phyloP scores from a whole-genome alignment of 2,888 invertebrate genomes.

The Lymantria dispar region DNA sequence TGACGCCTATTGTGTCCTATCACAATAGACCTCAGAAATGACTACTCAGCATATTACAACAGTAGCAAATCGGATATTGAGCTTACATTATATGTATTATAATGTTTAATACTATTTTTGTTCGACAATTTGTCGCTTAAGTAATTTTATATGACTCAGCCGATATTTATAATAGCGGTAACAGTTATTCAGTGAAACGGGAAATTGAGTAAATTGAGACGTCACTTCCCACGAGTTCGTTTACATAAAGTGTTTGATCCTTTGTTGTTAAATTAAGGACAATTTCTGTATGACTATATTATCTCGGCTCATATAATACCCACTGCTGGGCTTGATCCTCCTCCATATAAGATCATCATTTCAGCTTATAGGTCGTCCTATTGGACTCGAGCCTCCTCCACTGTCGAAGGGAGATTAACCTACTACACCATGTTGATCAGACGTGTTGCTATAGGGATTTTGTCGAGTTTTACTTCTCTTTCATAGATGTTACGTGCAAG shows the following conservation, averaged over 20 bases:
- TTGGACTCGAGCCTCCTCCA: no score
- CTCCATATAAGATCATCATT: no score
- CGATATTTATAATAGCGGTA: constrained; percentile 14
- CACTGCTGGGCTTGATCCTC: no score
- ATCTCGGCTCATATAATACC: no score
- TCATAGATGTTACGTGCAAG: no score
- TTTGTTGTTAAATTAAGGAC: background rate
- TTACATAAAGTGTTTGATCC: constrained; percentile 5
- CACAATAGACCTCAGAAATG: constrained; percentile 18
- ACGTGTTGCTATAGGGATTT: no score
- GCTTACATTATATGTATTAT: constrained; percentile 37
- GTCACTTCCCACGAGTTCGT: constrained; percentile 33
- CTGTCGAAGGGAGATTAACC: no score
- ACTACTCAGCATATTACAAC: constrained; percentile 27
- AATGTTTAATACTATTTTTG: constrained; percentile 31
- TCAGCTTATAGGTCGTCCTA: no score
- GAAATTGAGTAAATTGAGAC: constrained; percentile 27
- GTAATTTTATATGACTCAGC: constrained; percentile 26
- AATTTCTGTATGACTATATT: background rate
- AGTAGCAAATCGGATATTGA: constrained; percentile 38
- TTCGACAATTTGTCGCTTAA: constrained; percentile 24
- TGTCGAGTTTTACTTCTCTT: no score
- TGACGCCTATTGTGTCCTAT: constrained; percentile 6
- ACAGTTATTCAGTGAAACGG: constrained; percentile 24
- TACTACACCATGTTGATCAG: no score